A percentile compares a stretch with the other conserved stretches of the same genome.
Evolutionary conservation across 2,113 vertebrate genomes (phyloP).

Genomic region (Butorides virescens): DNA sequence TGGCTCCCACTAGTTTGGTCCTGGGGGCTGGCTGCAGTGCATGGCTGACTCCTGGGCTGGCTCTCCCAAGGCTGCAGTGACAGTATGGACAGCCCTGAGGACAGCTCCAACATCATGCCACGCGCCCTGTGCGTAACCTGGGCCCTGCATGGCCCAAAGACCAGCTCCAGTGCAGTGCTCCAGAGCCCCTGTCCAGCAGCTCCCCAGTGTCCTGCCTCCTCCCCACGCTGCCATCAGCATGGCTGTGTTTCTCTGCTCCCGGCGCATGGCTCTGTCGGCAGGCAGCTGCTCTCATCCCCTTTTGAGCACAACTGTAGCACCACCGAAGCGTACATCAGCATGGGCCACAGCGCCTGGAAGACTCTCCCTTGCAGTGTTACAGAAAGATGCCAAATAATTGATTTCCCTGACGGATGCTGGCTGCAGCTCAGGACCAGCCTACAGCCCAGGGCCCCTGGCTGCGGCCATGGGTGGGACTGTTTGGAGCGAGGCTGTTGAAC

Average conservation of each 20-base stretch:
- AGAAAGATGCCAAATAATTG: neutral
- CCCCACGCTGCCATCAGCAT: accelerated
- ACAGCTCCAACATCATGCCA: accelerated
- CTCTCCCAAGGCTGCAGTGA: neutral
- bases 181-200: neutral
- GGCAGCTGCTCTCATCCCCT: neutral
- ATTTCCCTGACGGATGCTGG: neutral
- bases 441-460: neutral
- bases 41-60: neutral
- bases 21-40: neutral
- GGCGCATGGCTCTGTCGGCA: accelerated
- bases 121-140: accelerated
- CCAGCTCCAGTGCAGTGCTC: neutral
- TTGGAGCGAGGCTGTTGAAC: neutral
- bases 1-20: neutral
- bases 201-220: accelerated
- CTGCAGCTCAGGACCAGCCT: neutral
- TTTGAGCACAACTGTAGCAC: accelerated
- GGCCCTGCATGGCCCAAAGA: neutral
- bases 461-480: accelerated
- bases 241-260: accelerated
- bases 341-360: neutral
- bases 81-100: accelerated
- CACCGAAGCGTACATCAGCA: accelerated
- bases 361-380: neutral